Evolutionary conservation across 2,113 vertebrate species (phyloP).

Genomic region (Ginglymostoma cirratum): DNA sequence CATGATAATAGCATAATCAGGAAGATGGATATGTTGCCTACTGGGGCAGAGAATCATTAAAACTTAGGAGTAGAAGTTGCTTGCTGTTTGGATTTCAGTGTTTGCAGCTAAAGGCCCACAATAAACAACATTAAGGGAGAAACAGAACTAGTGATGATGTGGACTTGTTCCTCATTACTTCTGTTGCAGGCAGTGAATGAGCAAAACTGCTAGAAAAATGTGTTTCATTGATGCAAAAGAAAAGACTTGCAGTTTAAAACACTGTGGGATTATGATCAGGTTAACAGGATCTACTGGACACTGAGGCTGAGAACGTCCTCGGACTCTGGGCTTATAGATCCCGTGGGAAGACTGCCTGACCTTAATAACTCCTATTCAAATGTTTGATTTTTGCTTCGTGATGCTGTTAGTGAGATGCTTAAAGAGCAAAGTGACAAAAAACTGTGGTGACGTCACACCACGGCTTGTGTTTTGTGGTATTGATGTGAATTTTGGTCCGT

Average conservation of each 20-base stretch:
- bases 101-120: slow-evolving; percentile 39
- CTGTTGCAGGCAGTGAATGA: not conserved
- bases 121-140: not conserved
- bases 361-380: not conserved
- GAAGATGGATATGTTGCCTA: slow-evolving; percentile 55
- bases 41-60: slow-evolving; percentile 49
- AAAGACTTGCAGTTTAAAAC: not conserved
- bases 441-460: not conserved
- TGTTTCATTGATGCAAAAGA: not conserved
- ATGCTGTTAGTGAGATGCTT: not conserved
- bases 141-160: too few species aligned
- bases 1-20: slow-evolving; percentile 58
- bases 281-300: not conserved
- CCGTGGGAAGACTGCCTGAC: not conserved
- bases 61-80: slow-evolving; percentile 41
- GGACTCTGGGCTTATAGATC: not conserved
- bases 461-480: not conserved
- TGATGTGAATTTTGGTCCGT: not conserved
- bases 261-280: not conserved
- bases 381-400: not conserved
- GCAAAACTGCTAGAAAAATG: not conserved
- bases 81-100: not conserved
- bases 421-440: not conserved
- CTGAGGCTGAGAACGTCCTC: not conserved
- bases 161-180: not conserved